Base-by-base conservation (phyloP, 2,888 invertebrate genomes). In the Dynastes tityus region DNA sequence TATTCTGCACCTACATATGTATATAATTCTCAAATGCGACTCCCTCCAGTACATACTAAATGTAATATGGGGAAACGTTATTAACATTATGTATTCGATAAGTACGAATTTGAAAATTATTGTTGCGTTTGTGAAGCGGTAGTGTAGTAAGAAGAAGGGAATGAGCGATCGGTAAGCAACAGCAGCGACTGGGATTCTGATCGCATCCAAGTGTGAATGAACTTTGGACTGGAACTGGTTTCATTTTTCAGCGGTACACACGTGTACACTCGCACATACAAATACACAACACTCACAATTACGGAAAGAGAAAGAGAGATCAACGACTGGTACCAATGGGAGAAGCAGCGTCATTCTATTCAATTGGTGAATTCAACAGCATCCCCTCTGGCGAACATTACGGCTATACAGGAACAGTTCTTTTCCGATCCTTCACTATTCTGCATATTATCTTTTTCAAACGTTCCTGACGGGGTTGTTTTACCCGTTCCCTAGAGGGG, bases 161-260 rank as follows among this genome's bases (percentile, higher is more conserved):
- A 79, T 40, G 55, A 78, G 79, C 68, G 79, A 79, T 67, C 67
- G 32, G 67, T 27, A 67, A 45, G 49, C 67, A 73, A 80, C 78
- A 79, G 82, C 80, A 78, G 76, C 76, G 80, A 81, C 82, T 80
- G 71, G 74, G 80, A 82, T 84, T 82, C 81, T 82, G 85, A 84
- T 85, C 84, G 83, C 84, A 85, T 84, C 84, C 81, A 27, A 76
- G 85, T 85, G 87, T 87, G 87, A 87, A 87, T 86, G 87, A 87
- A 87, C 87, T 85, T 85, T 80, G 84, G 84, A 83, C 82, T 83
- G 83, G 84, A 87, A 87, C 87, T 86, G 87, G 86, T 87, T 86
- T 82, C 84, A 82, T 84, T 85, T 85, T 85, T 85, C 83, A 82
- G 84, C 83, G 83, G 80, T 83, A 85, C 84, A 85, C 85, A 85